Conservation (phyloP, 64 coral and sea anemone species). For the Montipora efflorescens region DNA sequence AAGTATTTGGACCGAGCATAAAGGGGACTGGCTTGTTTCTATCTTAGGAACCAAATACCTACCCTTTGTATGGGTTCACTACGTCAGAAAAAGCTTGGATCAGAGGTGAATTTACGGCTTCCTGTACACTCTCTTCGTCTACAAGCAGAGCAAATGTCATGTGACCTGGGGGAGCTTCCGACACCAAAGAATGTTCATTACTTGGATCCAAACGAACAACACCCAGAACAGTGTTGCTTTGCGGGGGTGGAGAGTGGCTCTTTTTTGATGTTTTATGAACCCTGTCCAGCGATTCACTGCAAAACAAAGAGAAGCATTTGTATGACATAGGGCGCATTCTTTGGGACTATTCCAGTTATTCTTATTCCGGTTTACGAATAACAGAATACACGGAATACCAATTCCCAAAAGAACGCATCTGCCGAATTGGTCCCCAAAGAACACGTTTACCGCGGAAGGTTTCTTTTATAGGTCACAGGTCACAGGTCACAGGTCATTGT, state of each 20-base stretch:
- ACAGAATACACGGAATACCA: no score
- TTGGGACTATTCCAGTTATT: no score
- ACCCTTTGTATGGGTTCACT: slow-evolving; percentile 59
- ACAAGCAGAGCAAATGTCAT: slow-evolving; percentile 74
- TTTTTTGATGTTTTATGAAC: slow-evolving; percentile 2
- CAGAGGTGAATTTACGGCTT: slow-evolving; percentile 72
- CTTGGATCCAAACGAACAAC: slow-evolving; percentile 69
- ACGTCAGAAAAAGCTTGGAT: slow-evolving; percentile 76
- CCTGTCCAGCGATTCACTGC: slow-evolving; percentile 43
- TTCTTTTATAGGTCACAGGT: no score
- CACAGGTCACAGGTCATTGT: no score
- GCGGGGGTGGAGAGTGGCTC: neutral
- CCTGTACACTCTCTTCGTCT: slow-evolving; percentile 57
- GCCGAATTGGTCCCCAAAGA: no score
- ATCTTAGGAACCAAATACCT: neutral
- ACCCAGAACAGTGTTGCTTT: slow-evolving; percentile 39
- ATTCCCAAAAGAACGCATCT: no score
- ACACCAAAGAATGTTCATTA: slow-evolving; percentile 70
- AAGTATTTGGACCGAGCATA: no score
- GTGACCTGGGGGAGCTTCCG: slow-evolving; percentile 60
- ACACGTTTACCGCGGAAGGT: no score
- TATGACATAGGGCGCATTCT: no score
- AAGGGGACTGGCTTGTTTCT: no score
- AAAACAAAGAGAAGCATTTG: neutral
- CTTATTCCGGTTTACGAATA: no score